Evolutionary conservation across 2,113 vertebrate genomes (phyloP).

Genomic region (Micronycteris hirsuta): DNA sequence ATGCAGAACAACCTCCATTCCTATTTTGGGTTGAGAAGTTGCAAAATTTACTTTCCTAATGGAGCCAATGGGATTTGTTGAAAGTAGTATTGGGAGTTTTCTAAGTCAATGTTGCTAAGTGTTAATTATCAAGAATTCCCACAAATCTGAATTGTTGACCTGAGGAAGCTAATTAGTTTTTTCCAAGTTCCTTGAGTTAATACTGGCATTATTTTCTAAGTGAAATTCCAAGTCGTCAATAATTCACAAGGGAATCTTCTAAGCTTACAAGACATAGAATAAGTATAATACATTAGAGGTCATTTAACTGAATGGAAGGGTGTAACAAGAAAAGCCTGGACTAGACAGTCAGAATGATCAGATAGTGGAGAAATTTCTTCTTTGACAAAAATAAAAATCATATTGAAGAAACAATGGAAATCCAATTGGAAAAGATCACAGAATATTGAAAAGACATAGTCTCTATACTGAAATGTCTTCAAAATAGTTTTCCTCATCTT

Average conservation of each 20-base stretch:
- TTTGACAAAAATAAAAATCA: not conserved
- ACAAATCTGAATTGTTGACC: not conserved
- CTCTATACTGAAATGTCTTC: not conserved
- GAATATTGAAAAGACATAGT: not conserved
- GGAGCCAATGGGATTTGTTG: not conserved
- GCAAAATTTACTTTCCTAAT: not conserved
- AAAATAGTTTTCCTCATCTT: not conserved
- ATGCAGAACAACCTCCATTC: not conserved
- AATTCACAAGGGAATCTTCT: not conserved
- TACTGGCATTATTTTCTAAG: not conserved
- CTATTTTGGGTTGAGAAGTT: not conserved
- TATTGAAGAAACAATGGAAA: not conserved
- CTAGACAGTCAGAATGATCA: not conserved
- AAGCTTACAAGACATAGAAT: not conserved
- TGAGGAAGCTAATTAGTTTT: not conserved
- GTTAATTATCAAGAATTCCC: not conserved
- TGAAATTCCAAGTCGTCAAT: not conserved
- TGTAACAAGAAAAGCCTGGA: not conserved
- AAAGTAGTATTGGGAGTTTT: not conserved
- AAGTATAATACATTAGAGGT: not conserved
- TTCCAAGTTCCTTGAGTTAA: not conserved
- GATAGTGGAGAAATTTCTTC: not conserved
- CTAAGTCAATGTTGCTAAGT: slow-evolving; percentile 3
- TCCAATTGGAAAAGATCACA: not conserved
- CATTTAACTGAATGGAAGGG: not conserved